Evolutionary conservation across 2,888 invertebrate genomes (phyloP).

Genomic region (Cantharis rustica): DNA sequence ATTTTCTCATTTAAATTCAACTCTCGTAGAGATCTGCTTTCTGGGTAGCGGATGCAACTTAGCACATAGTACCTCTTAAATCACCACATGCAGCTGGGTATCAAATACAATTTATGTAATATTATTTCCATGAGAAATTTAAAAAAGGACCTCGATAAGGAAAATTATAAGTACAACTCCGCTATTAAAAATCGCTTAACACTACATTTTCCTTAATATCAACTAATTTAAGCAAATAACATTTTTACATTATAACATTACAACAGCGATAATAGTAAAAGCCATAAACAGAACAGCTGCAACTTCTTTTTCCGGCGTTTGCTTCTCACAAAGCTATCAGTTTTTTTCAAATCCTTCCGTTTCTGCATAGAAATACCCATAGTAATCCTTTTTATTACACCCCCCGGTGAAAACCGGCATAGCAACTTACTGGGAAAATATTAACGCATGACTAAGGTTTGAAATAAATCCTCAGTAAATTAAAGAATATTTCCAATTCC

Average conservation of each 20-base stretch:
- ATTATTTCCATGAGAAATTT: background rate
- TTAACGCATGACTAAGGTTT: no score
- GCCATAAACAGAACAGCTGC: background rate
- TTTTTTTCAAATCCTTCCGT: background rate
- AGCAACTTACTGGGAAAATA: no score
- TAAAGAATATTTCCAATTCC: no score
- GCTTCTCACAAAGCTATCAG: background rate
- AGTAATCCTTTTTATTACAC: background rate
- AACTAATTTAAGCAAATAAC: background rate
- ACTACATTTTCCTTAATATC: background rate
- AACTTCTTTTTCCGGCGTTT: no score
- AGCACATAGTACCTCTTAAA: constrained; percentile 13
- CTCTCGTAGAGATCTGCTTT: constrained; percentile 18
- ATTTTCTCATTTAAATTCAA: constrained; percentile 21
- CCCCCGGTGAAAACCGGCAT: no score
- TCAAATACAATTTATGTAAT: constrained; percentile 3
- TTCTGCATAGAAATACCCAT: background rate
- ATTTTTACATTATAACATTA: background rate
- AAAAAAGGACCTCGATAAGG: background rate
- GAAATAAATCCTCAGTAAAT: no score
- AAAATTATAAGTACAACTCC: background rate
- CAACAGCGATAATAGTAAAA: background rate
- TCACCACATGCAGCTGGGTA: constrained; percentile 28
- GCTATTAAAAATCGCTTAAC: background rate
- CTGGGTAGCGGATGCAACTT: constrained; percentile 22